These are phyloP conservation scores for Holothuria scabra DNA, from an alignment of 53 echinoderm and acorn worm genomes.

Conservation along the genomic window DNA sequence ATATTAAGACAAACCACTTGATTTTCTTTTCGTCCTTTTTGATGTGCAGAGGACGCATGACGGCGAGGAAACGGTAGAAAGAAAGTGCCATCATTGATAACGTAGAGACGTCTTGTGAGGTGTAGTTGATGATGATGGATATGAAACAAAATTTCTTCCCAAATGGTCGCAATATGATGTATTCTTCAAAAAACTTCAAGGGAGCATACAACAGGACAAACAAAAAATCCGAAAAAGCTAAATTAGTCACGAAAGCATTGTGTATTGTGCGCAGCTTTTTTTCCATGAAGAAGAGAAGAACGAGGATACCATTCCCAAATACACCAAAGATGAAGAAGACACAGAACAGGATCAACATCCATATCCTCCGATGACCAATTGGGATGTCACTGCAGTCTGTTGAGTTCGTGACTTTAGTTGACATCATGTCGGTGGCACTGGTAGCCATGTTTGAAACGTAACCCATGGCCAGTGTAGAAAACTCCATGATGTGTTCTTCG, in stretches of 20 bases:
- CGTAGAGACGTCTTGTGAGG: conserved; percentile 20
- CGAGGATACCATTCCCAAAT: conserved; percentile 19
- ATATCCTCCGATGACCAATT: neutral
- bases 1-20: too few species aligned
- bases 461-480: too few species aligned
- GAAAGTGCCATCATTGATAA: conserved; percentile 7
- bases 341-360: neutral
- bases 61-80: conserved; percentile 7
- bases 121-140: neutral
- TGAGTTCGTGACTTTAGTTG: neutral
- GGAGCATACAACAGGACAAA: neutral
- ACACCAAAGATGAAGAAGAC: conserved; percentile 1
- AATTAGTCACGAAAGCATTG: conserved; percentile 22
- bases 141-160: neutral
- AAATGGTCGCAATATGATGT: neutral
- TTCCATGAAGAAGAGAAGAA: neutral
- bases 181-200: neutral
- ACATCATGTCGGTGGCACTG: neutral
- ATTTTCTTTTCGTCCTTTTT: neutral
- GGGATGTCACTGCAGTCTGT: too few species aligned
- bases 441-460: too few species aligned
- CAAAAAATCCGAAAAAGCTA: conserved; percentile 17
- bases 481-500: too few species aligned
- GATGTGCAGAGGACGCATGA: neutral
- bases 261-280: conserved; percentile 2